A percentile compares a stretch with the other conserved stretches of the same genome.
phyloP scores from a whole-genome alignment of 2,113 vertebrate genomes.

The Bubo blakistoni region DNA sequence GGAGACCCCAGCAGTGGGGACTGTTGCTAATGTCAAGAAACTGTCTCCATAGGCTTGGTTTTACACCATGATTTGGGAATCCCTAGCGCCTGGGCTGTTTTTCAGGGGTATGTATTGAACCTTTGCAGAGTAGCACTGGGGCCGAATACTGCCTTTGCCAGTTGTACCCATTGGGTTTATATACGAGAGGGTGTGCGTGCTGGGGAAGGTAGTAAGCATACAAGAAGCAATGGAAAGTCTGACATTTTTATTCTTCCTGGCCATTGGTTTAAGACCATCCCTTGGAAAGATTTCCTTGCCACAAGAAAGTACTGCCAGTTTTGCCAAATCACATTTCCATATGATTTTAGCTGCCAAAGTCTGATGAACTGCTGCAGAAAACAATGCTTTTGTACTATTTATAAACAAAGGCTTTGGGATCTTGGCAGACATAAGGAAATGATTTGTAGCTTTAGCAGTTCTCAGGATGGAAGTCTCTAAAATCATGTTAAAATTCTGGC shows the following conservation, averaged over 20 bases:
- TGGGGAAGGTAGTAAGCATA: not conserved
- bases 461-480: not conserved
- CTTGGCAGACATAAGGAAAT: not conserved
- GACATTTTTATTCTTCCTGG: not conserved
- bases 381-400: slow-evolving; percentile 3
- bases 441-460: not conserved
- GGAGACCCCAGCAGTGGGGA: not conserved
- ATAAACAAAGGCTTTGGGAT: not conserved
- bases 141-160: not conserved
- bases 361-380: not conserved
- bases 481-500: not conserved
- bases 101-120: not conserved
- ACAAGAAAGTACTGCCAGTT: not conserved
- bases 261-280: not conserved
- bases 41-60: not conserved
- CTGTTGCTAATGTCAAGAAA: not conserved
- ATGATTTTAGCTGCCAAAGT: not conserved
- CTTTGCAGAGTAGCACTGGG: not conserved
- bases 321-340: not conserved
- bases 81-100: not conserved
- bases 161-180: not conserved
- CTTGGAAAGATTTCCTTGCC: not conserved
- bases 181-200: accelerated
- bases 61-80: accelerated
- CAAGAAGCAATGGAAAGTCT: not conserved